Conservation (phyloP, 2,888 invertebrate genomes). For the Pelosia muscerda region DNA sequence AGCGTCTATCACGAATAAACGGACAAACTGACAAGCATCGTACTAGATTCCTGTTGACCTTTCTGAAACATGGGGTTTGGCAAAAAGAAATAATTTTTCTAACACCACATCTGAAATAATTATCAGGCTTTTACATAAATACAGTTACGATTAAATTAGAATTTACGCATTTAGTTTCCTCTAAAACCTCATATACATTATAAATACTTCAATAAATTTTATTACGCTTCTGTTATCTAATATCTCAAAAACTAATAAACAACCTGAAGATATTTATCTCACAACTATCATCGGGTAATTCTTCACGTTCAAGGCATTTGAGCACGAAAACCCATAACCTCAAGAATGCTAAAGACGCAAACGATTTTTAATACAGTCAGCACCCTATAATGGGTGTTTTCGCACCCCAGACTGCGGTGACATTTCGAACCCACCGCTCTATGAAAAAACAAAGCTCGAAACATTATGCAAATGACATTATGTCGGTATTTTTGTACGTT, state of each 20-base stretch:
- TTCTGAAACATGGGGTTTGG: background rate
- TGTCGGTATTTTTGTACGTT: constrained; percentile 85
- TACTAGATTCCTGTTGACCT: background rate
- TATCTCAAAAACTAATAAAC: constrained; percentile 32
- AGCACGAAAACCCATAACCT: constrained; percentile 77
- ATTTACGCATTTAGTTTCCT: background rate
- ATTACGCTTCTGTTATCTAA: background rate
- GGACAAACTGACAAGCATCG: too few relatives aligned
- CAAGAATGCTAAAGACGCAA: constrained; percentile 82
- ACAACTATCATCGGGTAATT: constrained; percentile 38
- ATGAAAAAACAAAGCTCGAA: constrained; percentile 85
- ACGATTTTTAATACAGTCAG: constrained; percentile 84
- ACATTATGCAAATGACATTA: constrained; percentile 87
- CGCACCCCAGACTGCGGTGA: constrained; percentile 84
- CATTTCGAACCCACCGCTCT: constrained; percentile 83
- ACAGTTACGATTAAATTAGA: background rate
- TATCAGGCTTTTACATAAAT: background rate
- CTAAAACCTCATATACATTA: background rate
- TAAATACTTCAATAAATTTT: background rate
- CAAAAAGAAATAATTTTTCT: background rate
- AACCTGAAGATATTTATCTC: constrained; percentile 34
- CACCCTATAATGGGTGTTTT: constrained; percentile 83
- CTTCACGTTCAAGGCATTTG: constrained; percentile 54
- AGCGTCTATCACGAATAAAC: too few relatives aligned
- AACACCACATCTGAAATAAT: background rate